These are phyloP conservation scores for Scylla paramamosain DNA, from an alignment of 1,140 invertebrate genomes.

Conservation along the genomic window DNA sequence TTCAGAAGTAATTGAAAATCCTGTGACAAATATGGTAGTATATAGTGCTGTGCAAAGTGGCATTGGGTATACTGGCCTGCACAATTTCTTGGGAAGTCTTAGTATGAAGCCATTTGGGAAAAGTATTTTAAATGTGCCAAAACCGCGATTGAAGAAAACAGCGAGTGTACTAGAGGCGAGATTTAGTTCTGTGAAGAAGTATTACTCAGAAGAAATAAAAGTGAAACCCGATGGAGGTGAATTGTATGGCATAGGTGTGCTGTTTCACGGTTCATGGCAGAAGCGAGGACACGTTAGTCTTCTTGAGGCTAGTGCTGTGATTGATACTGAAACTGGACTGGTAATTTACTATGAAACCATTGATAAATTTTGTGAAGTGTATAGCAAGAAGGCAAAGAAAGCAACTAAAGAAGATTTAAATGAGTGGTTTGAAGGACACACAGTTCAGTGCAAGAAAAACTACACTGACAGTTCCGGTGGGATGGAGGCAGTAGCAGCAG, in stretches of 20 bases:
- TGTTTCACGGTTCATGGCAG: constrained; percentile 42
- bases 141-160: constrained; percentile 21
- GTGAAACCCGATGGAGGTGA: constrained; percentile 1
- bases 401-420: constrained; percentile 27
- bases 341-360: constrained; percentile 37
- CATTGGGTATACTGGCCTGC: constrained; percentile 31
- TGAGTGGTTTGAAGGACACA: constrained; percentile 38
- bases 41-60: not conserved
- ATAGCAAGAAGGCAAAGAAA: constrained; percentile 34
- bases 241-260: not conserved
- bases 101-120: constrained; percentile 40
- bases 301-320: constrained; percentile 23
- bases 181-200: constrained; percentile 8
- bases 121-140: constrained; percentile 17
- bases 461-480: constrained; percentile 30
- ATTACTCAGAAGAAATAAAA: constrained; percentile 37
- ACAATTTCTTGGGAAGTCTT: constrained; percentile 24
- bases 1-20: constrained; percentile 40
- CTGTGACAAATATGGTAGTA: constrained; percentile 48
- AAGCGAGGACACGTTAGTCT: constrained; percentile 33
- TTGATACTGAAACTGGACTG: constrained; percentile 42
- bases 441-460: constrained; percentile 30
- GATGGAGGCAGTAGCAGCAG: constrained; percentile 47
- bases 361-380: constrained; percentile 39
- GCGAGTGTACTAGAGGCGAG: not conserved